These are phyloP conservation scores for Chrysolina haemoptera DNA, from an alignment of 2,888 invertebrate species.

Conservation along the genomic window DNA sequence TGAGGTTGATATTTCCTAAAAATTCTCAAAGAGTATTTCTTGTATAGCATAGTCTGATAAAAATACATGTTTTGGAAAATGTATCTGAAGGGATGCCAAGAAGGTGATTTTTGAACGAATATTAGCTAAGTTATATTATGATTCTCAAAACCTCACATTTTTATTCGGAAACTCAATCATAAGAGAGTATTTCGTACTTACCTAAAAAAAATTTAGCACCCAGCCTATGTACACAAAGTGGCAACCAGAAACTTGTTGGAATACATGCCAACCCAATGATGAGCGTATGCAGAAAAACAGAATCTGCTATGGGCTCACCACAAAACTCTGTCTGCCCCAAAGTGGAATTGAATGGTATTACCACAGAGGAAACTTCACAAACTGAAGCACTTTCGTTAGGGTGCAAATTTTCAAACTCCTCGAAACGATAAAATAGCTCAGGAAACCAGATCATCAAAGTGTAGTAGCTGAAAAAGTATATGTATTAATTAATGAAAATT, in stretches of 20 bases:
- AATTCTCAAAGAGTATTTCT: too few species aligned
- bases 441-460: constrained; percentile 95
- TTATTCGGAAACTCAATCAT: neutral
- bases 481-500: too few species aligned
- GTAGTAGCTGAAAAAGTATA: constrained; percentile 80
- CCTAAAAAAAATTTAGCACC: constrained; percentile 88
- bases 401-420: constrained; percentile 79
- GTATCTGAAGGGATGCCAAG: too few species aligned
- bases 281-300: constrained; percentile 83
- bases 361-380: constrained; percentile 83
- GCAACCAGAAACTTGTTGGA: constrained; percentile 85
- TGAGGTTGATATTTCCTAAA: too few species aligned
- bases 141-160: too few species aligned
- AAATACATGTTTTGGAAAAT: too few species aligned
- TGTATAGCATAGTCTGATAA: too few species aligned
- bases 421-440: constrained; percentile 88
- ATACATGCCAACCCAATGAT: constrained; percentile 87
- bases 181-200: constrained; percentile 68
- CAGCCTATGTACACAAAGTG: constrained; percentile 83
- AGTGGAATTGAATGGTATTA: constrained; percentile 68
- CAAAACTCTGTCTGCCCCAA: constrained; percentile 73
- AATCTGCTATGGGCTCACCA: constrained; percentile 75
- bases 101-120: too few species aligned
- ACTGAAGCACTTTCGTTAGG: constrained; percentile 81
- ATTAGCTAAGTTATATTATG: neutral